Evolutionary conservation across 2,113 vertebrate species (phyloP).

Genomic region (Micronycteris hirsuta): DNA sequence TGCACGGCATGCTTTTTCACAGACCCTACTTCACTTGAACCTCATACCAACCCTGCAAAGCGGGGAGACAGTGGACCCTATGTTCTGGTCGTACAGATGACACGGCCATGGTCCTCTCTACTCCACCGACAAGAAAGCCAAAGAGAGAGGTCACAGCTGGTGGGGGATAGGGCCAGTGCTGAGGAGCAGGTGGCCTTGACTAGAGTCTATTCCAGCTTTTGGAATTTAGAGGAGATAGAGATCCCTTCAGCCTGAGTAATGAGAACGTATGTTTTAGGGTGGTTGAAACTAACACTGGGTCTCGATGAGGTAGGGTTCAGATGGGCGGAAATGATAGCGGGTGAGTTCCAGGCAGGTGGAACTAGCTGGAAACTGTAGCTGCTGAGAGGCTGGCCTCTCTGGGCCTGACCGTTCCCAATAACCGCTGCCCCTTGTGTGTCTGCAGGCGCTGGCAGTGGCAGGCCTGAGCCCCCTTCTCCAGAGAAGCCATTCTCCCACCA

Average conservation of each 20-base stretch:
- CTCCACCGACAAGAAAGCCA: background rate
- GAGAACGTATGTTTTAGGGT: background rate
- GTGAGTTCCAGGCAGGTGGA: background rate
- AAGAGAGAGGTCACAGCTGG: background rate
- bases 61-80: rapidly evolving
- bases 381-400: background rate
- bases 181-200: background rate
- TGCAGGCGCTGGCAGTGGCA: slow-evolving; percentile 91
- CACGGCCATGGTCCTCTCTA: background rate
- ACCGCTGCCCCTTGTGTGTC: slow-evolving; percentile 37
- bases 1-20: background rate
- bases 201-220: background rate
- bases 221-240: background rate
- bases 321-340: rapidly evolving
- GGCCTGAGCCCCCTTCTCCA: slow-evolving; percentile 94
- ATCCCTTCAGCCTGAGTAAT: background rate
- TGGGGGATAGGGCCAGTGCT: rapidly evolving
- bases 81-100: background rate
- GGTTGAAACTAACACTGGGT: background rate
- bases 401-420: background rate
- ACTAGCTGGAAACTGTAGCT: background rate
- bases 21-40: background rate
- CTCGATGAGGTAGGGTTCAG: background rate
- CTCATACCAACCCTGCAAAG: background rate
- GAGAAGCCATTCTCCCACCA: slow-evolving; percentile 93